Conservation (phyloP, 2,113 vertebrate species). For the Gymnorhina tibicen region DNA sequence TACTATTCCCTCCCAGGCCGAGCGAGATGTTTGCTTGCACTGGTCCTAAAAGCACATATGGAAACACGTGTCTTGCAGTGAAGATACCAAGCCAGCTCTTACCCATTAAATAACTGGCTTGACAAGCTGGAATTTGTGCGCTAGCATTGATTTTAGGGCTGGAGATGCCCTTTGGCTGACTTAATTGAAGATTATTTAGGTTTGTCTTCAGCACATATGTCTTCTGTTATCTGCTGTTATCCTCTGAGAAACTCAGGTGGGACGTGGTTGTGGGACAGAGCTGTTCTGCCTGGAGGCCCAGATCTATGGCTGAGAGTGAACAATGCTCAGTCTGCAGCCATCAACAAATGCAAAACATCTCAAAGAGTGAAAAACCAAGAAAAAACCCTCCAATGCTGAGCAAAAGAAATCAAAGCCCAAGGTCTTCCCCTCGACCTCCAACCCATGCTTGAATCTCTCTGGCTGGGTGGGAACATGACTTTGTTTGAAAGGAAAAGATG, state of each 20-base stretch:
- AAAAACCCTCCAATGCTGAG: neutral
- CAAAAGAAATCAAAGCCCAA: neutral
- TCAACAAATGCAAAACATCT: neutral
- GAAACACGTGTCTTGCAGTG: neutral
- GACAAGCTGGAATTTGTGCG: neutral
- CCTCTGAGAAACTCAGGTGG: neutral
- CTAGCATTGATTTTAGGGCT: neutral
- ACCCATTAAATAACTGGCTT: neutral
- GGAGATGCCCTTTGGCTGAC: neutral
- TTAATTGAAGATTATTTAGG: neutral
- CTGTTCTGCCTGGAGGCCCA: neutral
- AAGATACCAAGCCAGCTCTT: neutral
- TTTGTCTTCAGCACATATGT: neutral
- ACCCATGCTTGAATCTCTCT: neutral
- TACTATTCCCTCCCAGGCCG: constrained; percentile 34
- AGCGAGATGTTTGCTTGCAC: neutral
- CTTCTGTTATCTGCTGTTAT: neutral
- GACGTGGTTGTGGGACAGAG: neutral
- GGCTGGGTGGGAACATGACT: neutral
- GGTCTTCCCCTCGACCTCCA: constrained; percentile 31
- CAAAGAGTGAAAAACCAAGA: neutral
- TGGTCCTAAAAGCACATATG: neutral
- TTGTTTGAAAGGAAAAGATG: neutral
- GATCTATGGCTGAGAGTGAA: neutral
- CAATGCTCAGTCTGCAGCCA: neutral